Conservation (phyloP, 2,113 vertebrate genomes). For the Corythornis cristatus region DNA sequence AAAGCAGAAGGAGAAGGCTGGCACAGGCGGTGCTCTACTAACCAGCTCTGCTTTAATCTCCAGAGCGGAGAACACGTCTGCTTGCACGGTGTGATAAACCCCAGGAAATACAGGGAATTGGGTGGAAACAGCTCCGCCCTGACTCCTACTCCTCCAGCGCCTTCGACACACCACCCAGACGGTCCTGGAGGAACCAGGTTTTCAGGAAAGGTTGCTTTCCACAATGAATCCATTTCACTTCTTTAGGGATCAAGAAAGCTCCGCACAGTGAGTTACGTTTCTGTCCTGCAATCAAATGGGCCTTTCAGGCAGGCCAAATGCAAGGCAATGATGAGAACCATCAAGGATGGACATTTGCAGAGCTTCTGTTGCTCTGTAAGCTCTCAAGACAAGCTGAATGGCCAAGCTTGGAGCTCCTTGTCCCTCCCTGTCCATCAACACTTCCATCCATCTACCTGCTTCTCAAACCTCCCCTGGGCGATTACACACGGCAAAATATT, state of each 20-base stretch:
- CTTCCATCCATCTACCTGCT: fast-evolving
- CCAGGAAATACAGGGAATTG: not conserved
- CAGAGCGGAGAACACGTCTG: fast-evolving
- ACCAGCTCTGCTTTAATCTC: not conserved
- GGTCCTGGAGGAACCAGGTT: constrained; percentile 13
- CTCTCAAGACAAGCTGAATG: not conserved
- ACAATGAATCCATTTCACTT: not conserved
- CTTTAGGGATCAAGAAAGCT: not conserved
- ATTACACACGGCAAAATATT: not conserved
- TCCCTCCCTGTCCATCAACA: not conserved
- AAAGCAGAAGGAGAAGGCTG: not conserved
- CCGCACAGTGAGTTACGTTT: not conserved
- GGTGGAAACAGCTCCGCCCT: not conserved
- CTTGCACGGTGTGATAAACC: not conserved
- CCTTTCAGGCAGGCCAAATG: not conserved
- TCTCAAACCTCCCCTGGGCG: not conserved
- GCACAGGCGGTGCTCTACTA: not conserved
- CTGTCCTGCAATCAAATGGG: not conserved
- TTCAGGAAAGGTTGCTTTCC: constrained; percentile 47
- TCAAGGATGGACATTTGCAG: not conserved
- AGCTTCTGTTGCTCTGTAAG: not conserved
- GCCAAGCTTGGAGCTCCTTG: not conserved
- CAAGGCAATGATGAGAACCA: not conserved
- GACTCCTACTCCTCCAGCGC: not conserved
- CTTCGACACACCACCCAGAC: fast-evolving